A percentile compares a stretch with the other conserved stretches of the same genome.
Conservation (phyloP, 2,797 vertebrate species). For the Potorous gilbertii region DNA sequence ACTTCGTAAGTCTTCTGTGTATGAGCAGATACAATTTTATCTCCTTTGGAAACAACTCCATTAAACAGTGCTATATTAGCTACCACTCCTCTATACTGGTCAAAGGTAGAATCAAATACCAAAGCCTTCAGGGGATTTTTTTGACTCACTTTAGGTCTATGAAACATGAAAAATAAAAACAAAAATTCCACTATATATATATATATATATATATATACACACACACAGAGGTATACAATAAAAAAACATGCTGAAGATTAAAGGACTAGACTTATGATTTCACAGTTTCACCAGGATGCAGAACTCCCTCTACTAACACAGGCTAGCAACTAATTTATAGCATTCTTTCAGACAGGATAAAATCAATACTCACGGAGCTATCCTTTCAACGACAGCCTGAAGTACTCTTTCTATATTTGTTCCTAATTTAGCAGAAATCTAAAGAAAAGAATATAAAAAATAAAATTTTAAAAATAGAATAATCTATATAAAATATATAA, state of each 20-base stretch:
- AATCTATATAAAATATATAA: neutral
- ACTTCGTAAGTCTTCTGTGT: constrained; percentile 94
- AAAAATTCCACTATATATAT: neutral
- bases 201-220: no score
- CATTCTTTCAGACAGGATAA: neutral
- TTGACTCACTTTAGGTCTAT: constrained; percentile 87
- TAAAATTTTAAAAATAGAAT: constrained; percentile 2
- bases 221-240: neutral
- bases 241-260: neutral
- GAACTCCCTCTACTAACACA: neutral
- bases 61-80: constrained; percentile 93
- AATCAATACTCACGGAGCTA: constrained; percentile 91
- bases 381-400: constrained; percentile 90
- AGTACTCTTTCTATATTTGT: constrained; percentile 94
- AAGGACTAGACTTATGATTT: neutral
- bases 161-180: constrained; percentile 51
- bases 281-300: neutral
- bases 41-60: constrained; percentile 91
- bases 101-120: constrained; percentile 96
- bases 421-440: constrained; percentile 98
- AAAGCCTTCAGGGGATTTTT: constrained; percentile 92
- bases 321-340: neutral
- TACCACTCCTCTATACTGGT: constrained; percentile 95
- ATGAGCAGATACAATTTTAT: constrained; percentile 91
- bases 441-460: constrained; percentile 64